Percentiles rank a stretch among this genome's conserved stretches.
Conservation (phyloP, 1,140 invertebrate genomes). For the Papilio glaucus region DNA sequence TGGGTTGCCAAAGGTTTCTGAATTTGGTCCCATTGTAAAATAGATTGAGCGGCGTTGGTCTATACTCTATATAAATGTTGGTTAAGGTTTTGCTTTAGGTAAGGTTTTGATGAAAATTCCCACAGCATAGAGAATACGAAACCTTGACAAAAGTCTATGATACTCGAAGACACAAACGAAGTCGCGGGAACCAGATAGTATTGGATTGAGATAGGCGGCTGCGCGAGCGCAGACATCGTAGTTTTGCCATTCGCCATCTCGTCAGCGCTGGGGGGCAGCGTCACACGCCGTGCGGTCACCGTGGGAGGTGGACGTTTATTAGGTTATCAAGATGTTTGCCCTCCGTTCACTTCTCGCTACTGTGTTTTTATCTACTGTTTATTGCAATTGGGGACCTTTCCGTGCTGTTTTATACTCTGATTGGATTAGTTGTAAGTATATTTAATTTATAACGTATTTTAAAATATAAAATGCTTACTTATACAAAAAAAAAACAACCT, state of each 20-base stretch:
- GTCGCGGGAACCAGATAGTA: neutral
- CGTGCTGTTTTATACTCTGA: conserved; percentile 32
- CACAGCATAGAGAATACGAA: neutral
- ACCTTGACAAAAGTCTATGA: neutral
- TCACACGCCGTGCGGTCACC: neutral
- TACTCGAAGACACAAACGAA: neutral
- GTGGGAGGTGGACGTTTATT: neutral
- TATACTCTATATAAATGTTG: too few relatives aligned
- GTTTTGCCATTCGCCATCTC: neutral
- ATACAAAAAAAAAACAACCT: neutral
- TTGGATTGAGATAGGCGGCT: neutral
- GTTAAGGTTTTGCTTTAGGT: too few relatives aligned
- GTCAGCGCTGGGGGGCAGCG: too few relatives aligned
- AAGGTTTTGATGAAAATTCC: neutral
- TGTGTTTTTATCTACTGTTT: conserved; percentile 1
- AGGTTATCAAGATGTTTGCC: conserved; percentile 22
- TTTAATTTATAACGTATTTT: neutral
- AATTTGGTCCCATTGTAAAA: too few relatives aligned
- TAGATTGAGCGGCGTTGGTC: too few relatives aligned
- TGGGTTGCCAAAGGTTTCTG: too few relatives aligned
- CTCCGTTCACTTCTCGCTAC: conserved; percentile 19
- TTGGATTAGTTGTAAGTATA: conserved; percentile 32
- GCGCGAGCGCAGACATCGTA: neutral
- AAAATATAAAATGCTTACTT: neutral
- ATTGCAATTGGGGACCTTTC: conserved; percentile 35